Conservation (phyloP, 2,113 vertebrate genomes). For the Hippocampus zosterae region DNA sequence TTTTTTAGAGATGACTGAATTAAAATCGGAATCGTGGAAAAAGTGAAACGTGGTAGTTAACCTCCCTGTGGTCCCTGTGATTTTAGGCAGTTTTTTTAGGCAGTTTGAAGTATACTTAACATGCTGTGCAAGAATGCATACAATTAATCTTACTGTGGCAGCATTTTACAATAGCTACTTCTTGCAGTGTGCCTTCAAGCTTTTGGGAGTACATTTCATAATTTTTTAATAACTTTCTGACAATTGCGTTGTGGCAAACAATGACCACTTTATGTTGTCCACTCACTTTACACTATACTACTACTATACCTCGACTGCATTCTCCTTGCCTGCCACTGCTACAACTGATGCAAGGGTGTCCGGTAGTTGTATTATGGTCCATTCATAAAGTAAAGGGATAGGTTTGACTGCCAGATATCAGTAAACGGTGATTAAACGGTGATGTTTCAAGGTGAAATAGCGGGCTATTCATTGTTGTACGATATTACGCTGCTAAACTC, state of each 20-base stretch:
- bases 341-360: too few species aligned
- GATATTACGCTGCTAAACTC: too few species aligned
- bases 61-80: slow-evolving; percentile 31
- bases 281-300: too few species aligned
- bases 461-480: slow-evolving; percentile 30
- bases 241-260: not conserved
- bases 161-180: not conserved
- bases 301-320: too few species aligned
- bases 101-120: not conserved
- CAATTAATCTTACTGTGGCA: not conserved
- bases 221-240: not conserved
- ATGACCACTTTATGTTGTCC: not conserved
- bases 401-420: not conserved
- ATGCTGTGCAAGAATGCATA: not conserved
- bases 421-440: too few species aligned
- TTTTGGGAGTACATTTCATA: not conserved
- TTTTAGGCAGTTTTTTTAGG: slow-evolving; percentile 2
- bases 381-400: not conserved
- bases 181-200: not conserved
- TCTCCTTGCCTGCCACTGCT: too few species aligned
- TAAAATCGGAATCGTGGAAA: slow-evolving; percentile 59
- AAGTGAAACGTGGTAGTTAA: slow-evolving; percentile 41
- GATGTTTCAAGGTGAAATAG: slow-evolving; percentile 47
- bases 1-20: slow-evolving; percentile 64
- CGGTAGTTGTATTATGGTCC: too few species aligned